Conservation (phyloP, 2,797 vertebrate genomes). For the Oophaga sylvatica region DNA sequence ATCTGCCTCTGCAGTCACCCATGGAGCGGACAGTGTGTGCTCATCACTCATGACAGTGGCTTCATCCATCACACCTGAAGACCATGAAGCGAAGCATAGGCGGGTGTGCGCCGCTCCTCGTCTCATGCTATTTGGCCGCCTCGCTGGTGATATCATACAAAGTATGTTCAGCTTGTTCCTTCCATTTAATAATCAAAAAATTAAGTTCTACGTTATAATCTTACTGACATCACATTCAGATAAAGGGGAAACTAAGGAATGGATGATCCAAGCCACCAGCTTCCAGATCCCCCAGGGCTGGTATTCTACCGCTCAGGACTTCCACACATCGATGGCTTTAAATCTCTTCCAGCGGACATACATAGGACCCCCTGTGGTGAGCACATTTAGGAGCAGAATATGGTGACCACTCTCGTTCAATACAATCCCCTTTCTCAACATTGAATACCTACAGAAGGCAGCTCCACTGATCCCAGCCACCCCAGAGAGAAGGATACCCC, state of each 20-base stretch:
- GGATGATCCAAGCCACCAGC: not conserved
- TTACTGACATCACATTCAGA: constrained; percentile 4
- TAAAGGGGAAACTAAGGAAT: not conserved
- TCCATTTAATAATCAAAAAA: not conserved
- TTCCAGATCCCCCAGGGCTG: not conserved
- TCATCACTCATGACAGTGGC: constrained; percentile 25
- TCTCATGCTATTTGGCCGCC: not conserved
- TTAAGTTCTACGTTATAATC: not conserved
- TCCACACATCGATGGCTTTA: not conserved
- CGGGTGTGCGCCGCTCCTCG: not conserved
- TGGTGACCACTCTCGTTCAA: constrained; percentile 35
- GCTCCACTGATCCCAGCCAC: constrained; percentile 35
- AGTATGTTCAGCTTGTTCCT: not conserved
- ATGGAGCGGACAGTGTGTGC: constrained; percentile 7
- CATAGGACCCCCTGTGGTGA: constrained; percentile 11
- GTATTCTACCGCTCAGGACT: not conserved
- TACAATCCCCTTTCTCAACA: constrained; percentile 44
- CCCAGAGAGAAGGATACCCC: constrained; percentile 44
- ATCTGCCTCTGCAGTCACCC: not conserved
- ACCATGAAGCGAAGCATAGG: not conserved
- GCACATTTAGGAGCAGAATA: constrained; percentile 48
- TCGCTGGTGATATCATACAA: not conserved
- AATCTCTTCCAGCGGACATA: not conserved
- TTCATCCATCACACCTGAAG: not conserved
- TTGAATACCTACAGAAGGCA: constrained; percentile 32